Base-by-base conservation (phyloP, 2,888 invertebrate species). In the Allolobophora icterica region DNA sequence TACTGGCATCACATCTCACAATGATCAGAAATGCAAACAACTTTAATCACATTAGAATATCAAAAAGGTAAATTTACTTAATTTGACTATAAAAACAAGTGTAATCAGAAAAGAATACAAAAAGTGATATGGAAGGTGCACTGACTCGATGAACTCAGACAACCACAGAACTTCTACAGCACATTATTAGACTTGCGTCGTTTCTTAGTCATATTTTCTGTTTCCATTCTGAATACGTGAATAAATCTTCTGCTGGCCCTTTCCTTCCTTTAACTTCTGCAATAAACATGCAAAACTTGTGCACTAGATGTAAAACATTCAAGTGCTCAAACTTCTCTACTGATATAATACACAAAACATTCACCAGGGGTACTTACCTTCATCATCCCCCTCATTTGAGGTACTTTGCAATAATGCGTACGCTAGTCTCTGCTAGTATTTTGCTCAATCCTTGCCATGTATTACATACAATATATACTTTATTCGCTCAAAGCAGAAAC, bases 21-120 rank as follows among this genome's bases (percentile, higher is more conserved):
- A 17, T 24, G 24, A 52, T 21, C 1, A 24, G 52, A 52, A 52
- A 52, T 24, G 52, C 21, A 71, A 71, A 71, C 30, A 71, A 71
- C n/a, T n/a, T 71, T 17, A 52, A 52, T 52, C 52, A 71, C 6
- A 71, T n/a, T 71, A n/a, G 11, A n/a, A 71, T 71, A 71, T 71
- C 1, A 71, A 71, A 71, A 71, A 71, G 30, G 30, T n/a, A 71
- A 21, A 71, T 71, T 30, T 30, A 71, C 13, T 71, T n/a, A 6
- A 71, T n/a, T 71, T n/a, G n/a, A n/a, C 30, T 71, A n/a, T 71
- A n/a, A n/a, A 71, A 71, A 71, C 71, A 71, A 71, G n/a, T n/a
- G 30, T 71, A 71, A 71, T 71, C 8, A 71, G 71, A 71, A 71
- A 71, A n/a, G 0, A 52, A 42, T 42, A 42, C 13, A 24, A 52